Base-by-base conservation (phyloP, 1,140 invertebrate species). In the Dolichoris vasculosae region DNA sequence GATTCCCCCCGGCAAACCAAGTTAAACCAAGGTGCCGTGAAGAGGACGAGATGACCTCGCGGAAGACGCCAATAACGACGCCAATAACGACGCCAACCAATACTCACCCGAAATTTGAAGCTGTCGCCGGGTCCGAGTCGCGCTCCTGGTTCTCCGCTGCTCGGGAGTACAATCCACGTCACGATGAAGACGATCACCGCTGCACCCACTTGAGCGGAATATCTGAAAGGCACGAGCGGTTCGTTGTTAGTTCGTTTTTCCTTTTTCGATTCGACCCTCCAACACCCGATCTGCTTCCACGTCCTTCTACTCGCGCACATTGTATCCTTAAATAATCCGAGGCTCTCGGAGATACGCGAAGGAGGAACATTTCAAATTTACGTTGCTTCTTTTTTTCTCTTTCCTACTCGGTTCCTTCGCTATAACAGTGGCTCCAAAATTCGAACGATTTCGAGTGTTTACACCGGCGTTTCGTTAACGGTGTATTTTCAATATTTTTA, bases 141-240 rank as follows among this genome's bases (percentile, higher is more conserved):
- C n/a, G 94, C 87, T 87, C 93, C 88, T 87, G 93, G 89, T 91
- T 94, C 91, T 88, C 93, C 90, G 91, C 94, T 92, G 75, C 94
- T 90, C 87, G 95, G 93, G 89, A 97, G 91, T 87, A 97, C 94
- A 30, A 96, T 91, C 95, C 96, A 97, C 0, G 97, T 96, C 63
- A 97, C 95, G 26, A 96, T 90, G 92, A 97, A 98, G 2, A 97
- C 96, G 63, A 95, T 91, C 32, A 98, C 94, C 89, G 96, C 97
- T 23, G 97, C 95, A 77, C 95, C 94, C 32, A 98, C 97, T 87
- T 97, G 97, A 86, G 96, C 97, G 83, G 96, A 96, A 93, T 98
- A 97, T 90, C 97, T 96, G 91, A 46, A 82, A 76, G 67, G 67
- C 8, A 23, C 67, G 11, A 69, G 67, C 40, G 2, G 11, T 69